Evolutionary conservation across 2,888 invertebrate species (phyloP), one percentile per base, ranked within the genome.

Genomic region (Nephrocerus scutellatus): DNA sequence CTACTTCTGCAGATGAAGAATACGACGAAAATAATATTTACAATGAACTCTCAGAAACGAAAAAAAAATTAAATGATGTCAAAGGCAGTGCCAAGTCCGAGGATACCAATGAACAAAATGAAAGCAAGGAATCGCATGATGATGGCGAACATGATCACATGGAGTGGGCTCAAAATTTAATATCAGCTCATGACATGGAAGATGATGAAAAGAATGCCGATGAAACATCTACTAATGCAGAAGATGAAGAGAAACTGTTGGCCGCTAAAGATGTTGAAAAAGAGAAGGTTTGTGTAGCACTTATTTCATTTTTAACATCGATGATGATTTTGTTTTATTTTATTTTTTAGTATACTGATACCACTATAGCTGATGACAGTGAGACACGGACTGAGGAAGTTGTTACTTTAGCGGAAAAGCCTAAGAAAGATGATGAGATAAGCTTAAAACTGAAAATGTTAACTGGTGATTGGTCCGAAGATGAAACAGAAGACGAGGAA

Each of bases 401-500:
- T 22, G 22, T 7, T 22, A 22, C 8, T 28, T 40, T 31, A 20
- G 19, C 56, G 55, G 45, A 47, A 37, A 56, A 54, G 19, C 16
- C 32, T 25, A 55, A 55, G 16, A 57, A 52, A 13, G 52, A 55
- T 13, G 65, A 65, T 39, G 62, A 62, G 37, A 62, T 66, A 26
- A 63, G 59, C 26, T 52, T 60, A 36, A 66, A 66, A 45, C 50
- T 65, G 20, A 64, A 63, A 28, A 59, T 64, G 44, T 47, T 66
- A 6, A 64, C 66, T 8, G 64, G 63, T 8, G 68, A 68, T 52
- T 68, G 68, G 68, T 54, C 59, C 2, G 68, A 68, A 35, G 67
- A 68, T 46, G 68, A 68, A 21, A 60, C 9, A 14, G 35, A 21
- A n/a, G 24, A 15, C 14, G 22, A 18, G 12, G 30, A 14, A 22